Evolutionary conservation across 2,113 vertebrate genomes (phyloP).

Genomic region (Dicrurus megarhynchus): DNA sequence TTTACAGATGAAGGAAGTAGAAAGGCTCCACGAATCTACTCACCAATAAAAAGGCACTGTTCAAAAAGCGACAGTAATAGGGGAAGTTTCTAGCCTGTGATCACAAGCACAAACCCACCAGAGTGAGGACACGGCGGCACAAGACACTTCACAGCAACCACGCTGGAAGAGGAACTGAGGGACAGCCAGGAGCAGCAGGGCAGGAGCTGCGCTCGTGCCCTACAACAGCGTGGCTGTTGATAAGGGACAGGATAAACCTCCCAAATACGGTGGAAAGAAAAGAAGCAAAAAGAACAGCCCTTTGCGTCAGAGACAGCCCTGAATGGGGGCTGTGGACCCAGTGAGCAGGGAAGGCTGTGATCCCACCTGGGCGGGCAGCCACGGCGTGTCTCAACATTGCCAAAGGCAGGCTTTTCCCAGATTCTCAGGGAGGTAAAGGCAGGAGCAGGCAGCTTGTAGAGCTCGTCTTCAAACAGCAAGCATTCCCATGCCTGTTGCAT

Average conservation of each 20-base stretch:
- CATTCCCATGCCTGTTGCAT: neutral
- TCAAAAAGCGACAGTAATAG: neutral
- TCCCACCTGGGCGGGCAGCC: neutral
- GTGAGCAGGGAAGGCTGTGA: neutral
- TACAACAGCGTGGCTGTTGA: neutral
- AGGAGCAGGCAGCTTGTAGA: neutral
- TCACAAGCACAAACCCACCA: neutral
- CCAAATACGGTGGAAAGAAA: neutral
- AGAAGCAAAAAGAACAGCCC: neutral
- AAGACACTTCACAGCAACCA: neutral
- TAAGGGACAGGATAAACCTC: neutral
- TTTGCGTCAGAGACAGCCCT: neutral
- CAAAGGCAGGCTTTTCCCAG: neutral
- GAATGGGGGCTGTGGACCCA: neutral
- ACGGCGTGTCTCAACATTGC: accelerated
- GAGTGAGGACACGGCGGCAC: neutral
- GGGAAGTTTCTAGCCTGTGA: conserved; percentile 35
- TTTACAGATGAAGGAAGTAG: conserved; percentile 57
- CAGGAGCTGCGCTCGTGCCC: neutral
- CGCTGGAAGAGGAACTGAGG: neutral
- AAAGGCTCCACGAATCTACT: neutral
- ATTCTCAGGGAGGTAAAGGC: accelerated
- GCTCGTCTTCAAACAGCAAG: neutral
- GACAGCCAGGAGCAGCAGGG: neutral
- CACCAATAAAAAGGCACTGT: neutral